Evolutionary conservation across 1,140 invertebrate genomes (phyloP), one percentile per base, ranked within the genome.

Genomic region (Globodera rostochiensis): DNA sequence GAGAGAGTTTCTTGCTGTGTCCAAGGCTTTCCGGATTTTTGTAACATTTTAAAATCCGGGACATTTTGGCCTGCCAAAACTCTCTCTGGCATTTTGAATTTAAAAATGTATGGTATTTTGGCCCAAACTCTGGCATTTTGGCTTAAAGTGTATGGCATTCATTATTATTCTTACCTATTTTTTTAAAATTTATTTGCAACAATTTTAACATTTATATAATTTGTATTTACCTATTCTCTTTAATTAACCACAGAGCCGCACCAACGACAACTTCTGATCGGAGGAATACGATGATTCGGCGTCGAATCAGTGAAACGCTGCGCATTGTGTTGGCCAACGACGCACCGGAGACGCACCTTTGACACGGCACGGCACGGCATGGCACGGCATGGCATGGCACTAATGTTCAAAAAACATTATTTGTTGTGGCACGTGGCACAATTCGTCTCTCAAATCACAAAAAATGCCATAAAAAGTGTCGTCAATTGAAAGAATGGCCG

Each of bases 281-380:
- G 74, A 80, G 79, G 74, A 80, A 76, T 57, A 60, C 85, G 21
- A 70, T 84, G n/a, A 79, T 80, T 25, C 80, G 86, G 57, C 87
- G 88, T 45, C 84, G 88, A 74, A 89, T 89, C 73, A 88, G 87
- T 70, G 88, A 89, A 79, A 90, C 88, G 25, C 83, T 89, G 57
- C 84, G 88, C 36, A 89, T 89, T 76, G 88, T 89, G 47, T 80
- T 89, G 53, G 82, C 80, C 76, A 83, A 75, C 36, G 88, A 89
- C 77, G 81, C 84, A 45, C 87, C 89, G 79, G 88, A 89, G 80
- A 89, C 88, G 67, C 88, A 89, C 82, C 81, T 89, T 45, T 89
- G 74, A 84, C 47, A 36, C 36, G 36, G 36, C 36, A 36, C 36
- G 36, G 36, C 36, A 36, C 2, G 36, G 36, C 36, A 36, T 1